A percentile compares a stretch with the other conserved stretches of the same genome.
phyloP scores from a whole-genome alignment of 92 coral and sea anemone genomes.

The Epizoanthus rinbou region DNA sequence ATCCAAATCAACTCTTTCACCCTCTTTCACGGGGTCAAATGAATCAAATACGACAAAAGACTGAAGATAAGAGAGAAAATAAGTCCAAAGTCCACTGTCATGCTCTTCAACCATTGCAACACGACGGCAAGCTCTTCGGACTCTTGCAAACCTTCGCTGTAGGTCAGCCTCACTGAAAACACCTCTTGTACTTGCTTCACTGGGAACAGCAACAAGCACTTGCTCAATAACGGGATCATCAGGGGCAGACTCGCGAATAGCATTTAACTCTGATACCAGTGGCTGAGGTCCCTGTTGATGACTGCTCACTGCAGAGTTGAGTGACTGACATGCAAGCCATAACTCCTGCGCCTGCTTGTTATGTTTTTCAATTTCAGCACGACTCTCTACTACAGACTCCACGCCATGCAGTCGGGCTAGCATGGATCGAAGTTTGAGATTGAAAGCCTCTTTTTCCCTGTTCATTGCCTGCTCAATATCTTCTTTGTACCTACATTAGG shows the following conservation, averaged over 20 bases:
- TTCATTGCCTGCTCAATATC: slow-evolving; percentile 57
- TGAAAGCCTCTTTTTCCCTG: slow-evolving; percentile 68
- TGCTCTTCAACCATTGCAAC: slow-evolving; percentile 97
- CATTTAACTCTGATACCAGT: slow-evolving; percentile 62
- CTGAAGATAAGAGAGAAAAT: slow-evolving; percentile 84
- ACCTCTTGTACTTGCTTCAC: slow-evolving; percentile 78
- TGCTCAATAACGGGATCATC: slow-evolving; percentile 70
- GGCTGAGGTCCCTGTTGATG: slow-evolving; percentile 65
- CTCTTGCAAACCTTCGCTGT: slow-evolving; percentile 77
- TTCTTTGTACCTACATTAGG: slow-evolving; percentile 53
- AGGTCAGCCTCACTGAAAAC: slow-evolving; percentile 80
- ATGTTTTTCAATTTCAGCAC: slow-evolving; percentile 82
- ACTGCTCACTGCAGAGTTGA: slow-evolving; percentile 76
- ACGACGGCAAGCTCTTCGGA: slow-evolving; percentile 80
- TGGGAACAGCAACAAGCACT: slow-evolving; percentile 81
- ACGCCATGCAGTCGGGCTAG: slow-evolving; percentile 86
- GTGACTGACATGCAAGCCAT: slow-evolving; percentile 93
- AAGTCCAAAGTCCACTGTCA: slow-evolving; percentile 87
- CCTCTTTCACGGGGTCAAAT: slow-evolving; percentile 75
- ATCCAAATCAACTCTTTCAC: slow-evolving; percentile 79
- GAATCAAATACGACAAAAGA: slow-evolving; percentile 89
- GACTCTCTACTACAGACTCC: slow-evolving; percentile 73
- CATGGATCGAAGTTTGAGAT: slow-evolving; percentile 71
- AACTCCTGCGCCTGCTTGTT: slow-evolving; percentile 85
- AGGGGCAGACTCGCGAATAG: slow-evolving; percentile 70